Evolutionary conservation across 1,140 invertebrate species (phyloP).

Genomic region (Formica exsecta): DNA sequence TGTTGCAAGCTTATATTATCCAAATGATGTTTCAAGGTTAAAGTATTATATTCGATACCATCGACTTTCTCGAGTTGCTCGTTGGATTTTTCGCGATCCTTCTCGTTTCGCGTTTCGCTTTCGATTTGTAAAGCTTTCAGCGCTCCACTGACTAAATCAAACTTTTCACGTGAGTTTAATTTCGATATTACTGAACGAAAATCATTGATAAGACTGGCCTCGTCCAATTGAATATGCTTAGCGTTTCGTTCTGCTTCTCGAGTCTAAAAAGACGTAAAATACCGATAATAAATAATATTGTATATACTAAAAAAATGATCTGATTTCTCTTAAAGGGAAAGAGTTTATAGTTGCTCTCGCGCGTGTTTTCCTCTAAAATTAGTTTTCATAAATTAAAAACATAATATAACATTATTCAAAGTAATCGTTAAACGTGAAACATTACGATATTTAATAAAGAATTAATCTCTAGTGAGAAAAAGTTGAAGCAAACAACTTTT

Average conservation of each 20-base stretch:
- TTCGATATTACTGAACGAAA: conserved; percentile 84
- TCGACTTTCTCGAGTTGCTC: conserved; percentile 73
- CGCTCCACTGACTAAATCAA: conserved; percentile 83
- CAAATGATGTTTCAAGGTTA: conserved; percentile 72
- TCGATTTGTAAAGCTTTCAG: conserved; percentile 86
- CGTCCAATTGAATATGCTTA: conserved; percentile 82
- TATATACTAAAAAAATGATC: not conserved
- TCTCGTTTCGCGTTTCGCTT: conserved; percentile 75
- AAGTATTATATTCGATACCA: conserved; percentile 71
- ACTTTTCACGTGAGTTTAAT: conserved; percentile 83
- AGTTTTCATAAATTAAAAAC: not conserved
- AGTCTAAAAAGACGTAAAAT: conserved; percentile 71
- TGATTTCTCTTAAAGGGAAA: not conserved
- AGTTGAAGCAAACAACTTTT: not conserved
- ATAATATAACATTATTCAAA: not conserved
- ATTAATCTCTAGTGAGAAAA: not conserved
- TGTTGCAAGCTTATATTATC: conserved; percentile 52
- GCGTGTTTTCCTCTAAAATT: not conserved
- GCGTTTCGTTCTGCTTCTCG: conserved; percentile 81
- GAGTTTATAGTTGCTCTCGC: not conserved
- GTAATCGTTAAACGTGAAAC: not conserved
- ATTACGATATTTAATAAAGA: not conserved
- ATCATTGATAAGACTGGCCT: conserved; percentile 80
- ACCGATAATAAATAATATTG: not conserved
- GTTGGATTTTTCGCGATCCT: conserved; percentile 74